phyloP scores from a whole-genome alignment of 1,140 invertebrate species.

The Drosophila jambulina region DNA sequence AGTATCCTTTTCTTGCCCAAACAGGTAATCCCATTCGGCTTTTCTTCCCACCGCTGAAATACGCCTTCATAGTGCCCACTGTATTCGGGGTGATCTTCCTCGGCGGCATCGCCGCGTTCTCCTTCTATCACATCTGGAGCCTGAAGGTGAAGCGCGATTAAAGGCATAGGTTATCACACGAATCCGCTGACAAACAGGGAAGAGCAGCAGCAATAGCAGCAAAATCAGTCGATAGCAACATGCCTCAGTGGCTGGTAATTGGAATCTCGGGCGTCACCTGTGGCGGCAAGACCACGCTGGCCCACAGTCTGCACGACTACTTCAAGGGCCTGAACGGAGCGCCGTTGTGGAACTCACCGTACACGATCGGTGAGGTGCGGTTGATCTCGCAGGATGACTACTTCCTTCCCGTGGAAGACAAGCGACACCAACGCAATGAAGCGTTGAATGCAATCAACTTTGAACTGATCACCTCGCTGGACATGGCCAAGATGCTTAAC shows the following conservation, averaged over 20 bases:
- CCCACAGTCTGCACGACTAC: conserved; percentile 86
- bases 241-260: conserved; percentile 88
- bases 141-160: conserved; percentile 61
- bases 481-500: conserved; percentile 90
- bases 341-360: conserved; percentile 69
- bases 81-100: conserved; percentile 88
- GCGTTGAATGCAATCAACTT: conserved; percentile 92
- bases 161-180: conserved; percentile 36
- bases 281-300: conserved; percentile 92
- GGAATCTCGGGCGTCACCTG: conserved; percentile 92
- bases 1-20: conserved; percentile 1
- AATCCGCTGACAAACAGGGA: conserved; percentile 27
- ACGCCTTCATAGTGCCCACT: conserved; percentile 88
- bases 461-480: conserved; percentile 90
- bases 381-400: conserved; percentile 92
- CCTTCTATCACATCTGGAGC: conserved; percentile 87
- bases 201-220: conserved; percentile 3
- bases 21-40: conserved; percentile 87
- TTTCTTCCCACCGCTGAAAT: conserved; percentile 87
- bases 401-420: conserved; percentile 89
- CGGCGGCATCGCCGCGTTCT: conserved; percentile 88
- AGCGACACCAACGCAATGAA: conserved; percentile 88
- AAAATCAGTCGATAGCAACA: conserved; percentile 59
- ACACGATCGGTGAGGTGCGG: conserved; percentile 86
- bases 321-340: conserved; percentile 77